A percentile compares a stretch with the other conserved stretches of the same genome.
Evolutionary conservation across 2,113 vertebrate genomes (phyloP).

Genomic region (Conger conger): DNA sequence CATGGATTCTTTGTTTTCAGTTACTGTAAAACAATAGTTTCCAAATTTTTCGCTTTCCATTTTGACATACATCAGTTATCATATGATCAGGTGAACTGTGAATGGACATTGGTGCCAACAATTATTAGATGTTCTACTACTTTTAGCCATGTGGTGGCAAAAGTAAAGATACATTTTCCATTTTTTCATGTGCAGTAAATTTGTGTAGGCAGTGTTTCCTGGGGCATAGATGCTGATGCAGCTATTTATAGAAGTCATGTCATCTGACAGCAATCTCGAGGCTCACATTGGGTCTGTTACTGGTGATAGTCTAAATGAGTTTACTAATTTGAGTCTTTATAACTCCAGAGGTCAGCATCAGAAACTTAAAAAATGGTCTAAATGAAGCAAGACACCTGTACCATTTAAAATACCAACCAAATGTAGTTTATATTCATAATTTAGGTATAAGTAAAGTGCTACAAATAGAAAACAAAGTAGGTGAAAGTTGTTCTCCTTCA

Average conservation of each 20-base stretch:
- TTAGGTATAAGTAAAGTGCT: too few species aligned
- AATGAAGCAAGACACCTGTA: too few species aligned
- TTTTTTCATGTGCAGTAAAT: conserved; percentile 50
- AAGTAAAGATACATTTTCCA: conserved; percentile 60
- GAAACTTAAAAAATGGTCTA: too few species aligned
- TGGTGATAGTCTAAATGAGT: conserved; percentile 20
- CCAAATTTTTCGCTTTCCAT: conserved; percentile 7
- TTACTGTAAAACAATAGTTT: not conserved
- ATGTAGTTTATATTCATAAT: too few species aligned
- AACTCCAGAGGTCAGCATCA: too few species aligned
- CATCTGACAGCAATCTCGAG: conserved; percentile 40
- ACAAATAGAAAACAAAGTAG: too few species aligned
- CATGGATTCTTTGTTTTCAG: conserved; percentile 7
- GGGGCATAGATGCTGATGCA: conserved; percentile 60
- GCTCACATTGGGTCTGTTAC: conserved; percentile 47
- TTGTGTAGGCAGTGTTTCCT: conserved; percentile 64
- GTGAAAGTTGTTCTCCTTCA: too few species aligned
- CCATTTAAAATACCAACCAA: too few species aligned
- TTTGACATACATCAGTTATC: conserved; percentile 38
- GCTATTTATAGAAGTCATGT: conserved; percentile 58
- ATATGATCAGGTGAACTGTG: conserved; percentile 36
- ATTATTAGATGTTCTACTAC: conserved; percentile 47
- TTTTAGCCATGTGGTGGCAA: conserved; percentile 49
- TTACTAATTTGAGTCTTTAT: too few species aligned
- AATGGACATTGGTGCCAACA: conserved; percentile 40